phyloP scores from a whole-genome alignment of 2,888 invertebrate genomes.

The Drosophila niveifrons region DNA sequence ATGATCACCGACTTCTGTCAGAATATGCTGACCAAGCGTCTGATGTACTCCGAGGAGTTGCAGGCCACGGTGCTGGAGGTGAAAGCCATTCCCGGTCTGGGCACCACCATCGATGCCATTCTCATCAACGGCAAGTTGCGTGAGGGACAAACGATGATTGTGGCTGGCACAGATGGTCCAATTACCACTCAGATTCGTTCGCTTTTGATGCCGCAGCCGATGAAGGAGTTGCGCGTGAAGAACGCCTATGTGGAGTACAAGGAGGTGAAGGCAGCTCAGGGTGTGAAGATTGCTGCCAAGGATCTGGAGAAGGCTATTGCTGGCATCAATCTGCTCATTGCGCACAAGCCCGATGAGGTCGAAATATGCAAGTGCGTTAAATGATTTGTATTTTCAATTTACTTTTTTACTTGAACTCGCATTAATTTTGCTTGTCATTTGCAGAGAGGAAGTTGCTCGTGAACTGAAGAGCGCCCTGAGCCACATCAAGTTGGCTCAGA shows the following conservation, averaged over 20 bases:
- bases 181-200: conserved; percentile 99
- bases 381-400: background rate
- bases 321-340: conserved; percentile 96
- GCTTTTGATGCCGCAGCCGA: conserved; percentile 98
- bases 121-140: conserved; percentile 97
- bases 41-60: conserved; percentile 96
- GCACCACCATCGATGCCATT: conserved; percentile 99
- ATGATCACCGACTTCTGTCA: conserved; percentile 97
- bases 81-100: conserved; percentile 97
- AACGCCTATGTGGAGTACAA: conserved; percentile 97
- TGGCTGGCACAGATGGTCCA: conserved; percentile 99
- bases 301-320: conserved; percentile 99
- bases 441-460: conserved; percentile 93
- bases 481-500: conserved; percentile 95
- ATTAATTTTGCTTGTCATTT: conserved; percentile 45
- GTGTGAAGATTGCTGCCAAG: conserved; percentile 99
- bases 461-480: conserved; percentile 96
- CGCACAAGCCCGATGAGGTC: conserved; percentile 96
- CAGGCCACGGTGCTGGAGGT: conserved; percentile 95
- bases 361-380: conserved; percentile 89
- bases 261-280: conserved; percentile 97
- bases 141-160: conserved; percentile 97
- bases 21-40: conserved; percentile 93
- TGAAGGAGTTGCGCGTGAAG: conserved; percentile 98
- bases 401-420: too few relatives aligned